phyloP scores from a whole-genome alignment of 2,113 vertebrate genomes.

The Neomonachus schauinslandi region DNA sequence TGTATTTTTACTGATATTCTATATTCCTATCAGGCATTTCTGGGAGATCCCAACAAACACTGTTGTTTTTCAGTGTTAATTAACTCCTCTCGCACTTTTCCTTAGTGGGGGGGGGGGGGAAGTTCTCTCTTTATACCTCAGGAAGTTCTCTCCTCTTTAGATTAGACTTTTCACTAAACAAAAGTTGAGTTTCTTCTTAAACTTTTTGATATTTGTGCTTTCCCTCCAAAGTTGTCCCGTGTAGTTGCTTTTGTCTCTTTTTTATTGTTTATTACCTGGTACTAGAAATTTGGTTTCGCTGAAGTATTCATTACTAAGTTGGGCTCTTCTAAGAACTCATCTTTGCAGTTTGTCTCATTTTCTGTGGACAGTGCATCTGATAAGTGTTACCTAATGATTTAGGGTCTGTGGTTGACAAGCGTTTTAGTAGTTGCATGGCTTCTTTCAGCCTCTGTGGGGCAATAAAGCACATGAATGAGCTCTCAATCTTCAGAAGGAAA shows the following conservation, averaged over 20 bases:
- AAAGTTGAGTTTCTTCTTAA: not conserved
- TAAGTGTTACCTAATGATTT: not conserved
- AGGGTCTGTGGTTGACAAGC: not conserved
- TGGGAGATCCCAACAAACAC: not conserved
- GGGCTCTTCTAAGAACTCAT: not conserved
- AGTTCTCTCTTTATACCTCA: not conserved
- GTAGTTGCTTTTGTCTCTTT: not conserved
- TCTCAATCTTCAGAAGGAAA: not conserved
- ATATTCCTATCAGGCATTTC: not conserved
- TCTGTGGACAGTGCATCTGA: not conserved
- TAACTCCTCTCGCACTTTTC: not conserved
- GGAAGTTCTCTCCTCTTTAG: not conserved
- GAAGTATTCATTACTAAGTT: not conserved
- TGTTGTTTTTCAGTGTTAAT: not conserved
- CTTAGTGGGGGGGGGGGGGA: not conserved
- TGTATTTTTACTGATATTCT: not conserved
- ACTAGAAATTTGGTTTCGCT: not conserved
- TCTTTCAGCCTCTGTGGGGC: slow-evolving; percentile 48
- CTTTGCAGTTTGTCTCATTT: not conserved
- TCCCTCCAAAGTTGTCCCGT: not conserved
- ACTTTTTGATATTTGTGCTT: not conserved
- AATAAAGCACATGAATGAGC: not conserved
- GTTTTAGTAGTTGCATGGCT: not conserved
- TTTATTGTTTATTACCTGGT: not conserved
- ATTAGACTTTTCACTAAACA: not conserved